phyloP scores from a whole-genome alignment of 2,888 invertebrate genomes.

The Ariolimax columbianus region DNA sequence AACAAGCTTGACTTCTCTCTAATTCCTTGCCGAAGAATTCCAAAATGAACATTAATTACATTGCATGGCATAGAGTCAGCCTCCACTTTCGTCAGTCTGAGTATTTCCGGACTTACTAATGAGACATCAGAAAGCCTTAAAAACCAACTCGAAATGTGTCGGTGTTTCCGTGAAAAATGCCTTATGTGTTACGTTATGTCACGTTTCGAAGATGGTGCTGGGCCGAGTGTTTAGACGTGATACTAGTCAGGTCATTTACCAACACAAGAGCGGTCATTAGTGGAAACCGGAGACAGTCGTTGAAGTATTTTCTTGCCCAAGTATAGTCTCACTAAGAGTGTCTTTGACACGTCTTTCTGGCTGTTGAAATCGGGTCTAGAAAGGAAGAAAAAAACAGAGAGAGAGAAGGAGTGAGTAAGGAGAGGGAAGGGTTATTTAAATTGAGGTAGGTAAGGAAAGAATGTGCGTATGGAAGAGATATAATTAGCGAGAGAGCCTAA shows the following conservation, averaged over 20 bases:
- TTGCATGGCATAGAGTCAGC: background rate
- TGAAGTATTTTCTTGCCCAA: background rate
- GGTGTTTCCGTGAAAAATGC: background rate
- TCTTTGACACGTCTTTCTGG: background rate
- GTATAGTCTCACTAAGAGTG: background rate
- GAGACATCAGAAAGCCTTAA: conserved; percentile 15
- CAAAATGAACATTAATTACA: conserved; percentile 10
- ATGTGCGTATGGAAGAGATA: too few relatives aligned
- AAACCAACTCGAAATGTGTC: conserved; percentile 19
- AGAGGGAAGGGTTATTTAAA: too few relatives aligned
- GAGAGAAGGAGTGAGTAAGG: too few relatives aligned
- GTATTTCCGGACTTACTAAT: conserved; percentile 17
- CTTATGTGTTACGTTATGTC: conserved; percentile 23
- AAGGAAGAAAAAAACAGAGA: too few relatives aligned
- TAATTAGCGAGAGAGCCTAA: too few relatives aligned
- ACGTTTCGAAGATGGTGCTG: background rate
- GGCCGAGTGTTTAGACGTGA: background rate
- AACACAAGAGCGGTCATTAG: conserved; percentile 14
- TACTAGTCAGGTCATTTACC: background rate
- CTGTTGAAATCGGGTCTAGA: background rate
- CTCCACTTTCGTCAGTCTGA: background rate
- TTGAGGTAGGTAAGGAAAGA: too few relatives aligned
- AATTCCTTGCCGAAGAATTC: background rate
- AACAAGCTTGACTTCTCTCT: background rate
- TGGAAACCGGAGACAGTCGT: conserved; percentile 3